Evolutionary conservation across 2,797 vertebrate species (phyloP).

Genomic region (Megalops cyprinoides): DNA sequence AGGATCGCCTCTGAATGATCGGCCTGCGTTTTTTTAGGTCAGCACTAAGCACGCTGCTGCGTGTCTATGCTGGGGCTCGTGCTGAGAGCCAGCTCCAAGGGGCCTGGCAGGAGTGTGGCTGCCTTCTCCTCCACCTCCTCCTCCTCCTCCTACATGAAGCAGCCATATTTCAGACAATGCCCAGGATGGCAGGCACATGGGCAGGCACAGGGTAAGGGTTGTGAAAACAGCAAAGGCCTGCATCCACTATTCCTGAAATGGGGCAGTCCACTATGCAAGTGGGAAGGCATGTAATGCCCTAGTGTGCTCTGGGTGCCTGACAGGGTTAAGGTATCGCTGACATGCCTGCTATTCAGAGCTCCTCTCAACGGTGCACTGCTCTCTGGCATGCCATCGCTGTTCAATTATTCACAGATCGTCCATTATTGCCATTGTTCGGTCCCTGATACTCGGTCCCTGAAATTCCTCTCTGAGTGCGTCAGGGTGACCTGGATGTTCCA

Average conservation of each 20-base stretch:
- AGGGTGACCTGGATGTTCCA: not conserved
- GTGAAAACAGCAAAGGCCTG: not conserved
- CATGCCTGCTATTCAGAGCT: not conserved
- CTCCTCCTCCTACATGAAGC: not conserved
- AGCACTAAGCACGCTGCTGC: slow-evolving; percentile 29
- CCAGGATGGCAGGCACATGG: not conserved
- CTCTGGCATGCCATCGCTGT: not conserved
- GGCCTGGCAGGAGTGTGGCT: not conserved
- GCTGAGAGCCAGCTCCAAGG: too few relatives aligned
- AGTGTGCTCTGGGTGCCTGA: not conserved
- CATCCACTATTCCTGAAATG: not conserved
- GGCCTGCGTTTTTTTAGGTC: slow-evolving; percentile 48
- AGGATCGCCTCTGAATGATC: slow-evolving; percentile 29
- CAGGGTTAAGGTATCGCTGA: not conserved
- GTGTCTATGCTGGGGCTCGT: too few relatives aligned
- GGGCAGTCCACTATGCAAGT: not conserved
- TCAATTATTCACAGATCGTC: slow-evolving; percentile 27
- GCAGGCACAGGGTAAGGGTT: not conserved
- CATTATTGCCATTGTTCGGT: slow-evolving; percentile 19
- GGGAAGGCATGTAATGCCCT: not conserved
- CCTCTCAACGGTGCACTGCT: not conserved
- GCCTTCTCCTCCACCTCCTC: not conserved
- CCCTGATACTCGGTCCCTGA: not conserved
- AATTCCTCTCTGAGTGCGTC: not conserved
- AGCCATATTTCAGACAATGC: not conserved